These are phyloP conservation scores for Procambarus virginalis DNA, from an alignment of 1,140 invertebrate species.

Conservation along the genomic window DNA sequence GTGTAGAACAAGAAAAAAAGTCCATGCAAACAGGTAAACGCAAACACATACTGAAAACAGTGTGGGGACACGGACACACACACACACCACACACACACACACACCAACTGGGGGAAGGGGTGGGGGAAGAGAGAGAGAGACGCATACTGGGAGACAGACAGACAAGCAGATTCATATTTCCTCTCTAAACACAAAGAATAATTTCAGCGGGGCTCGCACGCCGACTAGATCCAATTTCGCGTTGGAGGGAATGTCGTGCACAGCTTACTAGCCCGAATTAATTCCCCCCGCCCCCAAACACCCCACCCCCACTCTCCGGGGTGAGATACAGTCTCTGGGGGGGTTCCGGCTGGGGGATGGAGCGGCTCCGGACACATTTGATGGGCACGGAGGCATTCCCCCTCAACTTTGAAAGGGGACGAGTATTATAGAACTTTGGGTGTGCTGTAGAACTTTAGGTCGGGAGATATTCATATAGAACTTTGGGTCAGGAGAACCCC, in stretches of 20 bases:
- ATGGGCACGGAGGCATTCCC: background rate
- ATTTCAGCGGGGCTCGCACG: background rate
- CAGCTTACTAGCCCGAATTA: constrained; percentile 9
- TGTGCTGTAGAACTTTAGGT: too few species aligned
- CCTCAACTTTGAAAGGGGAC: too few species aligned
- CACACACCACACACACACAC: background rate
- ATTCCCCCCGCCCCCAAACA: background rate
- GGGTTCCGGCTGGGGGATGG: too few species aligned
- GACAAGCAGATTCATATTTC: constrained; percentile 11
- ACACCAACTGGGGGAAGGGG: too few species aligned
- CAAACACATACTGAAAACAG: too few species aligned
- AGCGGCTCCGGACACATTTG: background rate
- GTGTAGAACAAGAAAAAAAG: too few species aligned
- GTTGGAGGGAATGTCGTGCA: constrained; percentile 21
- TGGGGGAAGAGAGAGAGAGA: too few species aligned
- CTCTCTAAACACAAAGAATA: background rate
- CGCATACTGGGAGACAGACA: background rate
- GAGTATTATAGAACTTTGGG: too few species aligned
- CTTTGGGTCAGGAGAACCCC: too few species aligned
- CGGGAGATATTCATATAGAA: too few species aligned
- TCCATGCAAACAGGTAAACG: too few species aligned
- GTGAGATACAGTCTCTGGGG: background rate
- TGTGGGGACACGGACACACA: constrained; percentile 7
- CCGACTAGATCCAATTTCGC: constrained; percentile 25
- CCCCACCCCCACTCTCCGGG: background rate